Percentiles rank a stretch among this genome's conserved stretches.
Conservation (phyloP, 1,140 invertebrate genomes). For the Aleiodes sp. region DNA sequence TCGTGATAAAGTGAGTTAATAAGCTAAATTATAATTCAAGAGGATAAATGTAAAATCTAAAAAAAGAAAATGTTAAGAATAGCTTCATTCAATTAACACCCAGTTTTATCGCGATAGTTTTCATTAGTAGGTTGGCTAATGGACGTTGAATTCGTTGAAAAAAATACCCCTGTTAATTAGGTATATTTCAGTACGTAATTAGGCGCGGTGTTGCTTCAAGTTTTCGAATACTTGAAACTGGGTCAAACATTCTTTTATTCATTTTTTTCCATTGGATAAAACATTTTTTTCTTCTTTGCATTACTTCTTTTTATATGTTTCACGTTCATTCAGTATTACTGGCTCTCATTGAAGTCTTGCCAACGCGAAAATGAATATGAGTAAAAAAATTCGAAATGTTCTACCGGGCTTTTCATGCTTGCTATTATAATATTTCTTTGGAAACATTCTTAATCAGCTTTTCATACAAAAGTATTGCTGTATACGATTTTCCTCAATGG, state of each 20-base stretch:
- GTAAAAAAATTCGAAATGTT: not conserved
- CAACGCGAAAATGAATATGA: not conserved
- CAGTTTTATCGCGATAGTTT: conserved; percentile 42
- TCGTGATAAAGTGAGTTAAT: conserved; percentile 71
- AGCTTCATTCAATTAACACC: conserved; percentile 42
- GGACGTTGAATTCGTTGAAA: conserved; percentile 41
- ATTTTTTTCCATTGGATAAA: conserved; percentile 5
- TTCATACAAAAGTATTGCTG: too few species aligned
- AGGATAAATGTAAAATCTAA: not conserved
- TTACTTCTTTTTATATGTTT: not conserved
- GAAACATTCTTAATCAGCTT: too few species aligned
- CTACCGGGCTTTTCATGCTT: not conserved
- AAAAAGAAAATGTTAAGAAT: too few species aligned
- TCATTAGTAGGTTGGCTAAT: conserved; percentile 46
- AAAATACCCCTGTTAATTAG: conserved; percentile 58
- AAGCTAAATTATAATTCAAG: conserved; percentile 4
- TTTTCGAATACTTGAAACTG: conserved; percentile 47
- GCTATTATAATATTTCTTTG: too few species aligned
- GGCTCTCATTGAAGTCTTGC: not conserved
- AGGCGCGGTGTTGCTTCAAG: conserved; percentile 50
- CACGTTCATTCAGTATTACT: not conserved
- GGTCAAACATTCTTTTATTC: conserved; percentile 43
- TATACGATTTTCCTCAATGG: too few species aligned
- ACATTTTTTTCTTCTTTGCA: conserved; percentile 13
- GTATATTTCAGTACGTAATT: conserved; percentile 53